These are phyloP conservation scores for Thermophis baileyi DNA, from an alignment of 2,113 vertebrate genomes.

Conservation along the genomic window DNA sequence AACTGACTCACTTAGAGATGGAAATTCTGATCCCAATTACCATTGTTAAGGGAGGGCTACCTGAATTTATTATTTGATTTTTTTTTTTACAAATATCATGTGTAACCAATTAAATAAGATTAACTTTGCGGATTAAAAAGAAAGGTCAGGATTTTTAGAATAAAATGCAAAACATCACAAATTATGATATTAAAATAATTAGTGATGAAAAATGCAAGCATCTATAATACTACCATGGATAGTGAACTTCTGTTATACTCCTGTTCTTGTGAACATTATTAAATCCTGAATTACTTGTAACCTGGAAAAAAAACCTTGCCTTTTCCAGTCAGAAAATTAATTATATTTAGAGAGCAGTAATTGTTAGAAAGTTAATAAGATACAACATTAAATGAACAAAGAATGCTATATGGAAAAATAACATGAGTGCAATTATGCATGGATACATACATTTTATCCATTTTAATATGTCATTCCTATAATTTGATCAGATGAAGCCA, in stretches of 20 bases:
- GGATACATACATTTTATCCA: constrained; percentile 15
- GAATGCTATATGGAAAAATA: constrained; percentile 30
- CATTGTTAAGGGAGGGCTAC: background rate
- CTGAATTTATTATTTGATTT: background rate
- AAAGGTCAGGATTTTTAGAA: background rate
- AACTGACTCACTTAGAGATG: background rate
- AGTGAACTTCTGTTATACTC: background rate
- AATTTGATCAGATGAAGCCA: constrained; percentile 11
- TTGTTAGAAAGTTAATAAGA: constrained; percentile 45
- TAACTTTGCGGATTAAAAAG: constrained; percentile 15
- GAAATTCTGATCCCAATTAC: background rate
- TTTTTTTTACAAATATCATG: background rate
- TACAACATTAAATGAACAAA: constrained; percentile 27
- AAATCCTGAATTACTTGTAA: constrained; percentile 31
- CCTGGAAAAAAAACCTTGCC: constrained; percentile 23
- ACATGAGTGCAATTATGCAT: background rate
- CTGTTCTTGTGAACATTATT: background rate
- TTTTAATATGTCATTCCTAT: constrained; percentile 23
- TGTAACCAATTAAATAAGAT: background rate
- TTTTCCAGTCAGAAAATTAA: constrained; percentile 35
- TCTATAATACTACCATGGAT: constrained; percentile 9
- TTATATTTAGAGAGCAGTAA: background rate
- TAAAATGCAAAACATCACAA: background rate
- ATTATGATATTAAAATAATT: background rate
- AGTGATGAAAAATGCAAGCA: background rate